Evolutionary conservation across 2,113 vertebrate genomes (phyloP), one percentile per base, ranked within the genome.

Genomic region (Proteles cristata): DNA sequence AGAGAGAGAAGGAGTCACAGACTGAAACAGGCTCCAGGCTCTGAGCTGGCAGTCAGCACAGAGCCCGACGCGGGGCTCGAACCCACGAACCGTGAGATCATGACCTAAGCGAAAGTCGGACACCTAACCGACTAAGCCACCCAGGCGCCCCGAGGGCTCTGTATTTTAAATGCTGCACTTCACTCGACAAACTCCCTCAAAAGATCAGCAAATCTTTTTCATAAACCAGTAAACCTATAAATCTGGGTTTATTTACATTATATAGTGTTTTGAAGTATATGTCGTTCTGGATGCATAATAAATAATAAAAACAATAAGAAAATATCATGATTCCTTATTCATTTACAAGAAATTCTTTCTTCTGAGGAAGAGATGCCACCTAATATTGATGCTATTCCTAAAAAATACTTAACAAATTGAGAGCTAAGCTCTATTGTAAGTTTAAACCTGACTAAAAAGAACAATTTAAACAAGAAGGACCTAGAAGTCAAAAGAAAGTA

Each of bases 161-260:
- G 8, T 88, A 65, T 85, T 81, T 87, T 93, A 69, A 95, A 12
- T 80, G 65, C 85, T 89, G 76, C 92, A 31, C 35, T 91, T 85
- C 55, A 73, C 12, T 77, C 77, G 66, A 90, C 66, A 88, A 63
- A 94, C 12, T 88, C 58, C 50, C 2, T 92, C 19, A 55, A 21
- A 81, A 95, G 33, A 68, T 71, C 28, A 96, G n/a, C 26, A 91
- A 82, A 92, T 94, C 66, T 87, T 86, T 94, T 95, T 90, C 48
- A 88, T 82, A 88, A 94, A 73, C 12, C 7, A 82, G 19, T 93
- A 43, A 93, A 96, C 81, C 25, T 80, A 53, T 16, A 55, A 77
- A 86, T 90, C 65, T 94, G 50, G 39, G 10, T 58, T 95, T 93
- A 89, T 35, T 91, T 91, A 35, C 50, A 86, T 43, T 71, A 45